Evolutionary conservation across 2,797 vertebrate species (phyloP).

Genomic region (Psittacula derbiana): DNA sequence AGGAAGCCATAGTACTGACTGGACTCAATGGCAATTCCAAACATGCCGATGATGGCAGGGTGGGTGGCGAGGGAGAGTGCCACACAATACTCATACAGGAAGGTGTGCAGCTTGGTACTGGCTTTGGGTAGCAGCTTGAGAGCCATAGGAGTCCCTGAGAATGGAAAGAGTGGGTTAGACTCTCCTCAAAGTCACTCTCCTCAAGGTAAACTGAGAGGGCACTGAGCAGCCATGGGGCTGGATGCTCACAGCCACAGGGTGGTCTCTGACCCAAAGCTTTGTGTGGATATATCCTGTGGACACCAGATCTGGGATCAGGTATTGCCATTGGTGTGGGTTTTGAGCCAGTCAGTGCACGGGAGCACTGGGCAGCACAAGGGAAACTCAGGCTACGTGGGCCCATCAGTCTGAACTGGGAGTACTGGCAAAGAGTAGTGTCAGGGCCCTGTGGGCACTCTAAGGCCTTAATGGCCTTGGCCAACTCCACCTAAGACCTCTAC

Average conservation of each 20-base stretch:
- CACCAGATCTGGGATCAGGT: not conserved
- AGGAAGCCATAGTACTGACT: constrained; percentile 88
- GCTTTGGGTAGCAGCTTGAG: constrained; percentile 88
- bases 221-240: not conserved
- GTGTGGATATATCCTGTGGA: no score
- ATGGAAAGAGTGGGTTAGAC: not conserved
- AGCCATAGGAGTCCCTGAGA: constrained; percentile 87
- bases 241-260: not conserved
- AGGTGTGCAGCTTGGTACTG: constrained; percentile 84
- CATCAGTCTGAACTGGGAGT: not conserved
- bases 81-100: constrained; percentile 90
- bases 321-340: not conserved
- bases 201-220: not conserved
- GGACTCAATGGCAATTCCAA: constrained; percentile 89
- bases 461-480: not conserved
- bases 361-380: not conserved
- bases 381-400: not conserved
- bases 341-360: not conserved
- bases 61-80: constrained; percentile 87
- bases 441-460: not conserved
- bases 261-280: not conserved
- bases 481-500: not conserved
- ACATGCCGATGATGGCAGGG: constrained; percentile 83
- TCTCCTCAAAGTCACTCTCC: not conserved
- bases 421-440: not conserved